Base-by-base conservation (phyloP, 1,140 invertebrate genomes). In the Heliothis subflexa region DNA sequence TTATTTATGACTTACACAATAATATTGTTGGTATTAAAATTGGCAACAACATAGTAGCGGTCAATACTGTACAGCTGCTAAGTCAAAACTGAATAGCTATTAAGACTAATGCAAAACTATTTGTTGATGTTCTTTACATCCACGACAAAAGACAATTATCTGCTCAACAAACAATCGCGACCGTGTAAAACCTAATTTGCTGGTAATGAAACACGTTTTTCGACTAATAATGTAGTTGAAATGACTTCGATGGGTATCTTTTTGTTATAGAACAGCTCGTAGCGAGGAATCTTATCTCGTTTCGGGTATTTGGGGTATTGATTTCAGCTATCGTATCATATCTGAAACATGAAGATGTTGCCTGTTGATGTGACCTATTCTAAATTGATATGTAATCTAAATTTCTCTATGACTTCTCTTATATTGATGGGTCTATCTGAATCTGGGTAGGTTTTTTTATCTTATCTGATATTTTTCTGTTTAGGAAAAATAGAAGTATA, bases 1-100 rank as follows among this genome's bases (percentile, higher is more conserved):
- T n/a, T 12, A 21, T 72, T 55, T 55, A 40, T 25, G 33, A 54
- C 70, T 57, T 73, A 73, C 70, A 73, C 70, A 59, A 73, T 57
- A 57, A 73, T 45, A 40, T 16, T 55, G 54, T 45, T 45, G 45
- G n/a, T 28, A 70, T 28, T 70, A 70, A 70, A 70, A 70, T 28
- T 7, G 25, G 21, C 14, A 49, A 49, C 47, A 50, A 49, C 66
- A 70, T 50, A 49, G 25, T 70, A 70, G 18, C 16, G 66, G 47
- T 70, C 66, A 21, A 50, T 70, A n/a, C 66, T 28, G 47, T 70
- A 13, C 47, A 25, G 66, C 66, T 21, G 66, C 66, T 70, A n/a
- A 14, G 45, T 12, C 50, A 52, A 70, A 70, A 70, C 66, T 70
- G 66, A 70, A 50, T 70, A 70, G 21, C 47, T 52, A 70, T 70